phyloP scores from a whole-genome alignment of 1,140 invertebrate genomes.

The Riptortus pedestris region DNA sequence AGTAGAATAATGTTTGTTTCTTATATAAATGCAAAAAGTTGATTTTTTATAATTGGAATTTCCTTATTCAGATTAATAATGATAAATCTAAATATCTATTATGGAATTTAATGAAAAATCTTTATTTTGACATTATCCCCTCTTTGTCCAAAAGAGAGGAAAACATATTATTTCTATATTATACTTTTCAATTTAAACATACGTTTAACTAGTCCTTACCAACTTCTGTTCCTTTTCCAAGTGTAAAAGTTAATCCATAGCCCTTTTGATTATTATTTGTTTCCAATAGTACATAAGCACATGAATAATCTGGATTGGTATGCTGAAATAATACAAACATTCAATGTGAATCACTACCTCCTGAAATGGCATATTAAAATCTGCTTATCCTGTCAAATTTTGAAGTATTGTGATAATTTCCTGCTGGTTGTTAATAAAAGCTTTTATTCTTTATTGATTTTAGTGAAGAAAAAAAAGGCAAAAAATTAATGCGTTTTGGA shows the following conservation, averaged over 20 bases:
- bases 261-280: conserved; percentile 54
- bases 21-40: no score
- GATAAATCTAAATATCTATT: no score
- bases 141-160: no score
- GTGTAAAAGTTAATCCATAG: conserved; percentile 75
- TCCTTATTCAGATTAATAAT: no score
- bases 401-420: background rate
- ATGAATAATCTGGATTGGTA: conserved; percentile 80
- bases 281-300: conserved; percentile 69
- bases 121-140: no score
- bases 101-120: no score
- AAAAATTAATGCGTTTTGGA: background rate
- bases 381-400: background rate
- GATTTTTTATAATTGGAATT: no score
- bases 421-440: background rate
- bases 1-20: no score
- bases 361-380: background rate
- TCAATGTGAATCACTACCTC: background rate
- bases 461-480: background rate
- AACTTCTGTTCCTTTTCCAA: conserved; percentile 75
- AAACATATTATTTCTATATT: no score
- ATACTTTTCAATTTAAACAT: no score
- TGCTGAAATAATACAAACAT: conserved; percentile 48
- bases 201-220: no score
- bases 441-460: background rate